These are phyloP conservation scores for Hymenopus coronatus DNA, from an alignment of 2,888 invertebrate genomes.

Conservation along the genomic window DNA sequence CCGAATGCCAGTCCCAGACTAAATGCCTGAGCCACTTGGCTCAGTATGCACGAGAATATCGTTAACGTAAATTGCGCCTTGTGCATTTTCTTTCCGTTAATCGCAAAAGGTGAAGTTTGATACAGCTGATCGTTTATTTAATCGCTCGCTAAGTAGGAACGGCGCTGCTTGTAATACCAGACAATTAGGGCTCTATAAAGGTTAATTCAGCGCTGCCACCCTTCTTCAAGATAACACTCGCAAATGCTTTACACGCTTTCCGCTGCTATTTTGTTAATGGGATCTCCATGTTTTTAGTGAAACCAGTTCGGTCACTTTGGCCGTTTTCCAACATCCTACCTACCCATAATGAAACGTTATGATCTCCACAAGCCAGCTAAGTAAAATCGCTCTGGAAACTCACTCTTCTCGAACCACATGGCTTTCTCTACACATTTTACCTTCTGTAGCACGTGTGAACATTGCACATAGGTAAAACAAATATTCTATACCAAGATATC, in stretches of 20 bases:
- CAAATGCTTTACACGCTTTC: too few species aligned
- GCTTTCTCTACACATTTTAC: too few species aligned
- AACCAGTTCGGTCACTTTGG: background rate
- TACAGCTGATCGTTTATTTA: background rate
- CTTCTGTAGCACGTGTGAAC: too few species aligned
- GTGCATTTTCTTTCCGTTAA: background rate
- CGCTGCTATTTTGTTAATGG: background rate
- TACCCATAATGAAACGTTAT: background rate
- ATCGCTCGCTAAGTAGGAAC: background rate
- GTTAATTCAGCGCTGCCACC: background rate
- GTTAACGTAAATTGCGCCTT: too few species aligned
- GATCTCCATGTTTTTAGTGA: background rate
- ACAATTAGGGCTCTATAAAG: slow-evolving; percentile 1
- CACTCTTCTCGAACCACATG: too few species aligned
- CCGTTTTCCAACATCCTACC: background rate
- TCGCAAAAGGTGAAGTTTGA: background rate
- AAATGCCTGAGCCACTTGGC: too few species aligned
- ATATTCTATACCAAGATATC: too few species aligned
- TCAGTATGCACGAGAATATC: too few species aligned
- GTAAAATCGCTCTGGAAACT: background rate
- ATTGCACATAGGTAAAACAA: too few species aligned
- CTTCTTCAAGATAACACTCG: background rate
- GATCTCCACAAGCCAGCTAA: background rate
- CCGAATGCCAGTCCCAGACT: too few species aligned
- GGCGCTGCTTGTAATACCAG: background rate